Conservation (phyloP, 2,113 vertebrate species). For the Hydrolagus affinis region DNA sequence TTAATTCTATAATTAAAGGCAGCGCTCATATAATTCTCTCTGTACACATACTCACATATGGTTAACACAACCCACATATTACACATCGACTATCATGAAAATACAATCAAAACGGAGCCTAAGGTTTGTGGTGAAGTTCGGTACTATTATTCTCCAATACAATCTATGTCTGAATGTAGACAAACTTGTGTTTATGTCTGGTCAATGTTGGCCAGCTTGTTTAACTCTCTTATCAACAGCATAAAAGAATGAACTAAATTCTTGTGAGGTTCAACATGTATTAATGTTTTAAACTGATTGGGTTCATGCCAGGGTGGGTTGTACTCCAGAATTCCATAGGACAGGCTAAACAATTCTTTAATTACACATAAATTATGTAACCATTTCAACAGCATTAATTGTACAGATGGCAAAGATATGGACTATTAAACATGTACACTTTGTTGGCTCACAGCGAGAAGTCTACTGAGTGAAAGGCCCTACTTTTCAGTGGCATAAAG, state of each 20-base stretch:
- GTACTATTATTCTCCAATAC: not conserved
- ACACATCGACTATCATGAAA: not conserved
- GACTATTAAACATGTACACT: not conserved
- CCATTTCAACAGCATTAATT: too few relatives aligned
- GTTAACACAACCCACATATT: not conserved
- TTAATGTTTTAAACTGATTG: not conserved
- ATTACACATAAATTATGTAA: not conserved
- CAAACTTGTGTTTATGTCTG: not conserved
- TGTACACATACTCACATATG: not conserved
- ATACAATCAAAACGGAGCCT: not conserved
- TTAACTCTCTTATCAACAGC: not conserved
- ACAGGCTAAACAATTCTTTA: not conserved
- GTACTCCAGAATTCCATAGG: conserved; percentile 6
- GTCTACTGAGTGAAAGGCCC: not conserved
- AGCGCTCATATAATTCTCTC: too few relatives aligned
- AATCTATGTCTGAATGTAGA: not conserved
- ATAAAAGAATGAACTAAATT: not conserved
- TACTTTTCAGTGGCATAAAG: not conserved
- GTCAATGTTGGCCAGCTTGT: not conserved
- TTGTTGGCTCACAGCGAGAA: not conserved
- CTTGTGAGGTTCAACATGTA: not conserved
- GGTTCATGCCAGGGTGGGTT: not conserved
- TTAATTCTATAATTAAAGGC: too few relatives aligned
- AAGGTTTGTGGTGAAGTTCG: not conserved
- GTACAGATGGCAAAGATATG: conserved; percentile 1